phyloP scores from a whole-genome alignment of 2,888 invertebrate species.

The Pristionchus japonicus region DNA sequence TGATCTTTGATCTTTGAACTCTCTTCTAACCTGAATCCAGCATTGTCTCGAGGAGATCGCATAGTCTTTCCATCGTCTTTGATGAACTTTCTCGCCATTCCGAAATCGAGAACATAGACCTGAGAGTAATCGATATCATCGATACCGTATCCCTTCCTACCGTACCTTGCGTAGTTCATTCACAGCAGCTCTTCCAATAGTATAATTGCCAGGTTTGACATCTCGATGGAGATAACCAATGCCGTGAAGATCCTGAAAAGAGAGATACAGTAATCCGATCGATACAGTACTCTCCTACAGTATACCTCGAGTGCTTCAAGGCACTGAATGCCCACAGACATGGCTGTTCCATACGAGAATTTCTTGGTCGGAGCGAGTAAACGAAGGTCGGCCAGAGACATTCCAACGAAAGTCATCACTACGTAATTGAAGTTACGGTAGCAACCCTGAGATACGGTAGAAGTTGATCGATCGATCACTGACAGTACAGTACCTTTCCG shows the following conservation, averaged over 20 bases:
- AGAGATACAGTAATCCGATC: background rate
- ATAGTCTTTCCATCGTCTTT: slow-evolving; percentile 64
- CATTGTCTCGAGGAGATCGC: slow-evolving; percentile 65
- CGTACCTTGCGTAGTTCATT: slow-evolving; percentile 64
- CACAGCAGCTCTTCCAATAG: slow-evolving; percentile 66
- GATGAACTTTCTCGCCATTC: slow-evolving; percentile 68
- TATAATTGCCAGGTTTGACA: slow-evolving; percentile 69
- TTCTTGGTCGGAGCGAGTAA: slow-evolving; percentile 52
- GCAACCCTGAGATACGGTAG: slow-evolving; percentile 29
- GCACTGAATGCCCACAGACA: slow-evolving; percentile 64
- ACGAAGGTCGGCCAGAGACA: slow-evolving; percentile 60
- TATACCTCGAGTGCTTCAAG: slow-evolving; percentile 66
- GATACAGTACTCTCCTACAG: background rate
- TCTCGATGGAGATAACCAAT: slow-evolving; percentile 66
- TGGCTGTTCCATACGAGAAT: slow-evolving; percentile 69
- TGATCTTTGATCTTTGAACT: slow-evolving; percentile 8
- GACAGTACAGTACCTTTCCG: slow-evolving; percentile 62
- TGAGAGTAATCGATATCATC: background rate
- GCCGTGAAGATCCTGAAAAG: slow-evolving; percentile 62
- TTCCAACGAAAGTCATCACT: slow-evolving; percentile 70
- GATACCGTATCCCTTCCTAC: background rate
- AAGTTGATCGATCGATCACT: background rate
- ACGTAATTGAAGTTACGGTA: slow-evolving; percentile 64
- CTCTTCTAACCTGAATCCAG: slow-evolving; percentile 59
- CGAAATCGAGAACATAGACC: slow-evolving; percentile 70